These are phyloP conservation scores for Oreonectes daqikongensis DNA, from an alignment of 2,797 vertebrate genomes.

Conservation along the genomic window DNA sequence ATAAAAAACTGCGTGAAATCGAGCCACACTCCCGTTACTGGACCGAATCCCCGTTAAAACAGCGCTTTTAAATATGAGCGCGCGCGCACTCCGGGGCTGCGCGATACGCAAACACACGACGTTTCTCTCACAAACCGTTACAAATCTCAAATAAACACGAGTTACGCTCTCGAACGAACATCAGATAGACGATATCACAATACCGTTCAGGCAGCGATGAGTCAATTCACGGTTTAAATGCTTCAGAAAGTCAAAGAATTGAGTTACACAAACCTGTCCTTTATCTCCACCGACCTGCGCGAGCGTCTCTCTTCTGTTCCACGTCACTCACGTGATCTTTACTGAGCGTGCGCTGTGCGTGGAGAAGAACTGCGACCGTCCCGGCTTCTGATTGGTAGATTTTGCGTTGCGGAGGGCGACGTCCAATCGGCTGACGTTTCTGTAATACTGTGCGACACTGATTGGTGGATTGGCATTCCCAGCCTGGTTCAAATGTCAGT, in stretches of 20 bases:
- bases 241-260: background rate
- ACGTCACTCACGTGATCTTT: constrained; percentile 14
- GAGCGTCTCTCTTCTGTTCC: background rate
- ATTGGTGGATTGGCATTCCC: constrained; percentile 2
- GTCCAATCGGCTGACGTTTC: background rate
- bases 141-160: accelerated
- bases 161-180: no score
- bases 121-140: background rate
- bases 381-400: constrained; percentile 18
- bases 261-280: background rate
- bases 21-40: background rate
- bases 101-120: background rate
- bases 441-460: background rate
- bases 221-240: background rate
- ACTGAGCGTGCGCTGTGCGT: background rate
- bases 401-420: background rate
- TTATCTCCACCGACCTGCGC: constrained; percentile 2
- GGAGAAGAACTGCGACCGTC: accelerated
- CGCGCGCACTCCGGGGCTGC: background rate
- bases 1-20: background rate
- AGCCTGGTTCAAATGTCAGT: constrained; percentile 28
- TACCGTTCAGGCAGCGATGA: accelerated
- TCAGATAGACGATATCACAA: no score
- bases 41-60: constrained; percentile 15
- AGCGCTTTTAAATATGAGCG: background rate